Conservation (phyloP, 2,797 vertebrate genomes). For the Gambelia wislizenii region DNA sequence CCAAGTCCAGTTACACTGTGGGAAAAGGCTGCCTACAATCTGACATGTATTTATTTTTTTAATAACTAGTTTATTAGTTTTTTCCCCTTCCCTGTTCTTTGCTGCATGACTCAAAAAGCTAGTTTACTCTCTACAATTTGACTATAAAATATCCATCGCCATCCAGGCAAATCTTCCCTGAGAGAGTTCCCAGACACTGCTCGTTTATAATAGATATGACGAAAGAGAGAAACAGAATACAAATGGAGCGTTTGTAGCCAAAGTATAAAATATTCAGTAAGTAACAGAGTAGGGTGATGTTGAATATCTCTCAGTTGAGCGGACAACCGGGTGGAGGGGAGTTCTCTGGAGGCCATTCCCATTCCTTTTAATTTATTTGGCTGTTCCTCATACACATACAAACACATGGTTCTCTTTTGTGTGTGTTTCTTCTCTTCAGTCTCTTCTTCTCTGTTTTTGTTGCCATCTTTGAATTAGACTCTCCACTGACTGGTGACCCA, state of each 20-base stretch:
- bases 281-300: conserved; percentile 61
- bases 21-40: conserved; percentile 41
- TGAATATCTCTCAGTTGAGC: conserved; percentile 64
- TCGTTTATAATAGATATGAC: conserved; percentile 79
- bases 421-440: not conserved
- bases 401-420: not conserved
- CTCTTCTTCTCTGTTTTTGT: not conserved
- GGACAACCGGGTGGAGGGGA: conserved; percentile 58
- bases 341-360: conserved; percentile 53
- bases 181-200: conserved; percentile 74
- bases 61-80: conserved; percentile 73
- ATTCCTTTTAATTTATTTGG: conserved; percentile 59
- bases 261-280: conserved; percentile 73
- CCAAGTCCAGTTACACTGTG: conserved; percentile 36
- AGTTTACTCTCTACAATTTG: conserved; percentile 71
- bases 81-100: not conserved
- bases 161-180: conserved; percentile 78
- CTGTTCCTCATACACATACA: conserved; percentile 4
- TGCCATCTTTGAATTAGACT: not conserved
- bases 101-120: conserved; percentile 66
- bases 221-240: conserved; percentile 74
- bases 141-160: conserved; percentile 76
- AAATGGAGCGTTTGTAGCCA: conserved; percentile 69
- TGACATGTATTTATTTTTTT: conserved; percentile 74
- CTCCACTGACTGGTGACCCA: not conserved